Conservation (phyloP, 2,113 vertebrate species). For the Perognathus longimembris region DNA sequence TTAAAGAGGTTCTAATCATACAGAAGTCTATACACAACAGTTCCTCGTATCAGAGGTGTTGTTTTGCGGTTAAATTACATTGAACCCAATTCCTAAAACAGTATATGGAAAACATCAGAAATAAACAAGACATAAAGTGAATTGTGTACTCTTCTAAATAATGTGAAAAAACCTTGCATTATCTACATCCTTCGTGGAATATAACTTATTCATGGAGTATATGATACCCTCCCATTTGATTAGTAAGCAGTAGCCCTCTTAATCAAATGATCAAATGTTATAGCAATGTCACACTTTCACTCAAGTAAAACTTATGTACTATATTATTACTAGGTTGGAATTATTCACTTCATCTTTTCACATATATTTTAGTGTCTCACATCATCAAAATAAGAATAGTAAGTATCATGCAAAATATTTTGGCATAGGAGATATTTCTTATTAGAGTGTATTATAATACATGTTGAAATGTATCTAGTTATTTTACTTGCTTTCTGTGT, state of each 20-base stretch:
- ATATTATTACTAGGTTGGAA: background rate
- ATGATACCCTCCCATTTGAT: too few relatives aligned
- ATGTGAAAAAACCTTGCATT: background rate
- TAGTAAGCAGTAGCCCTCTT: background rate
- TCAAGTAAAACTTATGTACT: background rate
- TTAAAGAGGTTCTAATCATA: background rate
- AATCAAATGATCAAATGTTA: background rate
- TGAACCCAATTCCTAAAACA: background rate
- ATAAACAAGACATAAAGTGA: background rate
- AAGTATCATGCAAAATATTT: background rate
- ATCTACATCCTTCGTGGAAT: too few relatives aligned
- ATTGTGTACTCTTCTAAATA: background rate
- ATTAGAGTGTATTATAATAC: background rate
- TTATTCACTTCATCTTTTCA: background rate
- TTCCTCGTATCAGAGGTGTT: background rate
- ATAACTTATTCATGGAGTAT: background rate
- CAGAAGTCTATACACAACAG: background rate
- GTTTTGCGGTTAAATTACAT: background rate
- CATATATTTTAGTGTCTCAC: background rate
- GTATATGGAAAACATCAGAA: background rate
- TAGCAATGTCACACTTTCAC: background rate
- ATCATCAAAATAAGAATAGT: background rate
- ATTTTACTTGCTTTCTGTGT: background rate
- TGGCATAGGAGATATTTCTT: too few relatives aligned
- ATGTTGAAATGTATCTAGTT: background rate